Evolutionary conservation across 2,888 invertebrate genomes (phyloP), one percentile per base, ranked within the genome.

Genomic region (Dexiosoma caninum): DNA sequence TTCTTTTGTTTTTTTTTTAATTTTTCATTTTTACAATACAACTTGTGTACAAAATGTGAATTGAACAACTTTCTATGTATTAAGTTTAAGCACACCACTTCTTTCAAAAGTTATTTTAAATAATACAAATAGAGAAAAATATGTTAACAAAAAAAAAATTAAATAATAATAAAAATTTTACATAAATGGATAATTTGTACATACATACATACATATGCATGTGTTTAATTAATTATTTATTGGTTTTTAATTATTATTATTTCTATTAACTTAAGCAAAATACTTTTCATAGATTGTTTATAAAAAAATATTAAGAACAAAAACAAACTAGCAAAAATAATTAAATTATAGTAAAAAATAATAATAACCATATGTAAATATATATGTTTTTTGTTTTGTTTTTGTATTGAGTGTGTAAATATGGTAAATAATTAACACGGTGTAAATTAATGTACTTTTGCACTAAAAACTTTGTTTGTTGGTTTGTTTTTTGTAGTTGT

Each of bases 351-450:
- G 27, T 69, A 67, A 80, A 84, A 85, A 86, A 85, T 86, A 86
- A 85, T 82, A 85, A 84, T 85, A 84, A 72, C 72, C 82, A 80
- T 85, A 84, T 85, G 84, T 84, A 85, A 78, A 75, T 66, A 81
- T 78, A 69, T 77, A 40, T 76, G n/a, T n/a, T n/a, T n/a, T n/a
- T n/a, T n/a, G n/a, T 75, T 78, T 57, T 46, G 44, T 78, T 64
- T 74, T 51, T 81, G 57, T 75, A 59, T 81, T 81, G 75, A 69
- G 62, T 83, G 72, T 85, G 75, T 75, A 75, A 66, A 75, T 66
- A 49, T 75, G 66, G 57, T 75, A 67, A 59, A 75, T 75, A 67
- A 75, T 83, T 83, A 78, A 71, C 78, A 79, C 79, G 77, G 75
- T 81, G 77, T 83, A 78, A 82, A 70, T 79, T 78, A 75, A 78